Base-by-base conservation (phyloP, 1,140 invertebrate genomes). In the Drosophila tropicalis region DNA sequence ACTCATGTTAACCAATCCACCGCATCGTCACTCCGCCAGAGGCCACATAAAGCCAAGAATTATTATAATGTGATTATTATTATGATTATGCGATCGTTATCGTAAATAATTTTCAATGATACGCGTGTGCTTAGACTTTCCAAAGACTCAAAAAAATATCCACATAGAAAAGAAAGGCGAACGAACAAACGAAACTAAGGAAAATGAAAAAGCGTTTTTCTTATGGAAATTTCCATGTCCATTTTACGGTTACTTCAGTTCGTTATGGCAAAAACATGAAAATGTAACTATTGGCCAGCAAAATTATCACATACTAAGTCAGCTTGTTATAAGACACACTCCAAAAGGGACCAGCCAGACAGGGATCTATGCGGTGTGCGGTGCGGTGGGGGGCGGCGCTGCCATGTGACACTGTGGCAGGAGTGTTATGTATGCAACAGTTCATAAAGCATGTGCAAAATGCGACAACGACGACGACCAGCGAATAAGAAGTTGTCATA, bases 31-130 rank as follows among this genome's bases (percentile, higher is more conserved):
- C 44, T 12, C 44, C 7, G 62, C 32, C 67, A 67, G 47, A 74
- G 73, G 67, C 69, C 71, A 78, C 65, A 90, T 84, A 90, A 89
- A 90, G 84, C 74, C 68, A 84, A 84, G 85, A 89, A 89, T 89
- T 89, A 89, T 89, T 89, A 89, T 89, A 90, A 89, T 89, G 84
- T 89, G 84, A 89, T 90, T 89, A 89, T 89, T 89, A 89, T 89
- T 89, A 89, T 89, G 84, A 89, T 89, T 90, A 89, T 89, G 84
- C 85, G 80, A 89, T 90, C 84, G 74, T 89, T 89, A 89, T 89
- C 84, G 85, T 89, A 89, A 89, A 89, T 84, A 89, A 89, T 89
- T 89, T 89, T 81, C 81, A 85, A 84, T 90, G 84, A 75, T 82
- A 67, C 80, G 84, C 85, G 78, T 90, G 81, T 81, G 81, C 85